These are phyloP conservation scores for Eurystomus gularis DNA, from an alignment of 2,113 vertebrate genomes.

Conservation along the genomic window DNA sequence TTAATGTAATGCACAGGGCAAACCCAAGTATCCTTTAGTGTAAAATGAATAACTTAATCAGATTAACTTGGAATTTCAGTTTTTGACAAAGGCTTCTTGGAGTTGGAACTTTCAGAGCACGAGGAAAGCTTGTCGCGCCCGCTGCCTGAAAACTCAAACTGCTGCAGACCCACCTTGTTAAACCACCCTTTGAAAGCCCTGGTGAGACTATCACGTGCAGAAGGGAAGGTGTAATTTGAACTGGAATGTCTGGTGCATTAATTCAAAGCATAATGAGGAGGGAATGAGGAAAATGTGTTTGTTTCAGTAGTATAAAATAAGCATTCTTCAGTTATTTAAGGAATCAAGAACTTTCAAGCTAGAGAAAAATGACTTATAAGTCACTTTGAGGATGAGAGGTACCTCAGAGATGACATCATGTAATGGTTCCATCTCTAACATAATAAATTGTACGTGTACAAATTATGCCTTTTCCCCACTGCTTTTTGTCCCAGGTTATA, in stretches of 20 bases:
- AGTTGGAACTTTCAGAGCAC: not conserved
- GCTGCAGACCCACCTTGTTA: not conserved
- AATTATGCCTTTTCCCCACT: not conserved
- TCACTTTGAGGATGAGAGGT: not conserved
- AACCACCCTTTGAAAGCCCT: not conserved
- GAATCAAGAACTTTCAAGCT: not conserved
- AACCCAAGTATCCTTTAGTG: not conserved
- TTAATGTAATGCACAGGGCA: not conserved
- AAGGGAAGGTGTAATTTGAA: not conserved
- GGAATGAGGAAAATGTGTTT: not conserved
- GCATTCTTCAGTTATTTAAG: not conserved
- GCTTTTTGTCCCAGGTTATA: not conserved
- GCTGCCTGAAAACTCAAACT: not conserved
- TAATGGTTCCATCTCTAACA: not conserved
- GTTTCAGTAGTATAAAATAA: not conserved
- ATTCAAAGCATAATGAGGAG: not conserved
- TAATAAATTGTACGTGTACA: not conserved
- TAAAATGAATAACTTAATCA: conserved; percentile 29
- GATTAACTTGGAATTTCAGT: conserved; percentile 27
- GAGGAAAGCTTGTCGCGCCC: not conserved
- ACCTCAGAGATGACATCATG: not conserved
- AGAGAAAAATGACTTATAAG: not conserved
- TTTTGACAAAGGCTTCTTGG: conserved; percentile 24
- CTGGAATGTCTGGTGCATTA: not conserved
- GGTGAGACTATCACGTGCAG: not conserved